Evolutionary conservation across 2,113 vertebrate genomes (phyloP).

Genomic region (Micronycteris hirsuta): DNA sequence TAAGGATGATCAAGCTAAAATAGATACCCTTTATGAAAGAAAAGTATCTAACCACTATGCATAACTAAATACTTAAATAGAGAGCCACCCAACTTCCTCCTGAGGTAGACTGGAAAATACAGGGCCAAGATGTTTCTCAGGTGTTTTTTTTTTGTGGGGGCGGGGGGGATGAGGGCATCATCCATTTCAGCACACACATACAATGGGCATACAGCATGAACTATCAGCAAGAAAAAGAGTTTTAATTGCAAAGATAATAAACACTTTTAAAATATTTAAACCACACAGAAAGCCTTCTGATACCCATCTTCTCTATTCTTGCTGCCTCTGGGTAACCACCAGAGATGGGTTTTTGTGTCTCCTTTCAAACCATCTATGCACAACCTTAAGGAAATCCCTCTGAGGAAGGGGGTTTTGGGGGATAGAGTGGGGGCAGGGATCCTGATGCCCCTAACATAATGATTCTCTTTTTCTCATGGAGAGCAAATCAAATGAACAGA

Average conservation of each 20-base stretch:
- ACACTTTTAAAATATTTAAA: neutral
- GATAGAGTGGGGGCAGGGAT: neutral
- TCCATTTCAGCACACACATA: neutral
- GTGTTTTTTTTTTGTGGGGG: neutral
- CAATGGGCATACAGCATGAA: neutral
- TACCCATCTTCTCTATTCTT: neutral
- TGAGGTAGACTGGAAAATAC: neutral
- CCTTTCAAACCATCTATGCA: neutral
- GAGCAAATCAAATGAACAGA: neutral
- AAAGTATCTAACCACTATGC: neutral
- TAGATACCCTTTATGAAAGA: neutral
- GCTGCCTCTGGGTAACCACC: neutral
- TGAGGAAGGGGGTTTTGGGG: neutral
- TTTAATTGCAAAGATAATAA: conserved; percentile 31
- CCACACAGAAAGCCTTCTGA: neutral
- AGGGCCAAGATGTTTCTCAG: neutral
- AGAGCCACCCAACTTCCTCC: neutral
- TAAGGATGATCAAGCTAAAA: neutral
- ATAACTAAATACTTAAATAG: neutral
- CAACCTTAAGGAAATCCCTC: neutral
- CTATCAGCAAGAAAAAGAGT: neutral
- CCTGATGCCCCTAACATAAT: neutral
- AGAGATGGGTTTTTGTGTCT: neutral
- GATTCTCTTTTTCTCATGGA: neutral
- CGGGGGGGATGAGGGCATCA: neutral